Evolutionary conservation across 2,797 vertebrate genomes (phyloP).

Genomic region (Sciurus vulgaris): DNA sequence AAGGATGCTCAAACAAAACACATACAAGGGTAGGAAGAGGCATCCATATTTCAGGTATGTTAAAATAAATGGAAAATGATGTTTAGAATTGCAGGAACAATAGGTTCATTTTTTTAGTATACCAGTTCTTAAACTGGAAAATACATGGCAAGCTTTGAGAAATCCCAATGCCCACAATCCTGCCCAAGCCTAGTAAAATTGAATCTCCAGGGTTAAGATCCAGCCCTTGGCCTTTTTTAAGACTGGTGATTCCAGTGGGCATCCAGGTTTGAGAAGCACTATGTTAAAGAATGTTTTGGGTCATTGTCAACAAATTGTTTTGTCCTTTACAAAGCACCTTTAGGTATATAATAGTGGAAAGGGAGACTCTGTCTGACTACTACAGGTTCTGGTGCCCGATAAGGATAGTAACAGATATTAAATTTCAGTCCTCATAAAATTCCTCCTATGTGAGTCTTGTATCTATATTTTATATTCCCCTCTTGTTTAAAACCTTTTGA

Average conservation of each 20-base stretch:
- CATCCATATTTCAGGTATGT: not conserved
- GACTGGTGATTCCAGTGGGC: not conserved
- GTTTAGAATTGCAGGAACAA: not conserved
- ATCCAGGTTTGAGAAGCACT: not conserved
- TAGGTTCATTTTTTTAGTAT: not conserved
- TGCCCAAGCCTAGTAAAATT: not conserved
- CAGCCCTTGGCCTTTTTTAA: not conserved
- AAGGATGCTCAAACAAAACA: not conserved
- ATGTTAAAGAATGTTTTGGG: not conserved
- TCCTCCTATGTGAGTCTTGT: not conserved
- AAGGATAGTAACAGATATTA: not conserved
- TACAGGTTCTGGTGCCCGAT: not conserved
- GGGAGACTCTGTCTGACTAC: not conserved
- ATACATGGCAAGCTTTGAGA: not conserved
- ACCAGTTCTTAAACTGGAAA: not conserved
- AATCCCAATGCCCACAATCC: not conserved
- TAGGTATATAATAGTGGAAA: not conserved
- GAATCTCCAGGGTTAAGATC: not conserved
- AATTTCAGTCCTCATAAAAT: not conserved
- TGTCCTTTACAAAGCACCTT: not conserved
- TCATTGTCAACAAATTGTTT: not conserved
- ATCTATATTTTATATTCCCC: not conserved
- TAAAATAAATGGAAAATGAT: not conserved
- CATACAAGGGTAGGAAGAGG: not conserved
- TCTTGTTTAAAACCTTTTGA: slow-evolving; percentile 6